Evolutionary conservation across 2,888 invertebrate genomes (phyloP).

Genomic region (Achlya flavicornis): DNA sequence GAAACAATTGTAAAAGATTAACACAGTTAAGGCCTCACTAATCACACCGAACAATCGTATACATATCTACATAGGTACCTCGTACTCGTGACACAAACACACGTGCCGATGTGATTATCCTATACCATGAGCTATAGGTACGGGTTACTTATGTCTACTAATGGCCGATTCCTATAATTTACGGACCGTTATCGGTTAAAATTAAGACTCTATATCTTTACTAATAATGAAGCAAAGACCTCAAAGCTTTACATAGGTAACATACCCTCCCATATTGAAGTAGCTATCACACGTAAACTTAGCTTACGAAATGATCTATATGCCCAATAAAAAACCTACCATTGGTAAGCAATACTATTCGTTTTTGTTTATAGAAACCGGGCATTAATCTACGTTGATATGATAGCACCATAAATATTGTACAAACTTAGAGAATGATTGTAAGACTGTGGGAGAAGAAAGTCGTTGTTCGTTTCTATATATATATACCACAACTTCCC

Average conservation of each 20-base stretch:
- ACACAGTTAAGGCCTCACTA: conserved; percentile 35
- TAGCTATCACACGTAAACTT: too few species aligned
- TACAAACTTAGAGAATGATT: conserved; percentile 21
- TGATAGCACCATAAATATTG: conserved; percentile 26
- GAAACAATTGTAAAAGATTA: conserved; percentile 31
- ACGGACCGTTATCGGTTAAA: too few species aligned
- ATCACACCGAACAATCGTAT: conserved; percentile 18
- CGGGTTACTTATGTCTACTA: conserved; percentile 1
- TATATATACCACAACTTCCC: background rate
- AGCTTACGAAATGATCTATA: too few species aligned
- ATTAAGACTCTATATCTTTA: too few species aligned
- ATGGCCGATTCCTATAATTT: too few species aligned
- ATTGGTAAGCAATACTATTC: too few species aligned
- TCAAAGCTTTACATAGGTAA: too few species aligned
- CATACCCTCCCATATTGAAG: too few species aligned
- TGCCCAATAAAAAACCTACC: too few species aligned
- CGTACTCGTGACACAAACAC: conserved; percentile 20
- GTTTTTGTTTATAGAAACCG: too few species aligned
- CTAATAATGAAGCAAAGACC: too few species aligned
- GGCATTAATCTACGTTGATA: conserved; percentile 15
- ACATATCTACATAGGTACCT: background rate
- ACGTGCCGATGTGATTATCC: conserved; percentile 20
- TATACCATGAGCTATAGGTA: conserved; percentile 13
- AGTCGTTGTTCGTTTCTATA: conserved; percentile 23
- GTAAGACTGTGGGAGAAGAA: conserved; percentile 39